phyloP scores from a whole-genome alignment of 2,888 invertebrate genomes.

The Exephanes ischioxanthus region DNA sequence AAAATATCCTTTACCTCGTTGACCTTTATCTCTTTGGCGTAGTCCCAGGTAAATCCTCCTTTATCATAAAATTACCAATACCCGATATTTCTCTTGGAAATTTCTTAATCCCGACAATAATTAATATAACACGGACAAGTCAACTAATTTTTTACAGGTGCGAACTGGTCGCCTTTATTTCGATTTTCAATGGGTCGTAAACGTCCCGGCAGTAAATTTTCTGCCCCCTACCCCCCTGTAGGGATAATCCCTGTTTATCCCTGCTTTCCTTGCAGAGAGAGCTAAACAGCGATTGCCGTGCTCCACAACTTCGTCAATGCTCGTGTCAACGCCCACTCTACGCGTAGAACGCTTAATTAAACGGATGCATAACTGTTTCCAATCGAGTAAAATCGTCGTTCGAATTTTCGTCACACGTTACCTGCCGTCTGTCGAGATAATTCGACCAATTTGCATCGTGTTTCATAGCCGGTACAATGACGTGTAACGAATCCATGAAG shows the following conservation, averaged over 20 bases:
- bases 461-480: constrained; percentile 88
- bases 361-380: not conserved
- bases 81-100: too few species aligned
- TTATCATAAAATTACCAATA: too few species aligned
- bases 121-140: too few species aligned
- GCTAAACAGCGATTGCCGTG: not conserved
- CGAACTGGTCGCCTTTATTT: too few species aligned
- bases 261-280: not conserved
- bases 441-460: constrained; percentile 89
- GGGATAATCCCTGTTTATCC: not conserved
- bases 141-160: too few species aligned
- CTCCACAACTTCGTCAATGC: not conserved
- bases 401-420: constrained; percentile 77
- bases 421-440: constrained; percentile 91
- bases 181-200: too few species aligned
- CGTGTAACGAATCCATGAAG: constrained; percentile 87
- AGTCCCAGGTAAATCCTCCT: too few species aligned
- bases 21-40: too few species aligned
- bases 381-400: constrained; percentile 9
- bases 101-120: too few species aligned
- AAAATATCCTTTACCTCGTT: too few species aligned
- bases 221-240: too few species aligned
- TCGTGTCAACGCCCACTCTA: not conserved
- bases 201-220: too few species aligned
- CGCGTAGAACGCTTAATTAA: not conserved